Percentiles rank a stretch among this genome's conserved stretches.
phyloP scores from a whole-genome alignment of 2,797 vertebrate genomes.

The Cottoperca gobio region DNA sequence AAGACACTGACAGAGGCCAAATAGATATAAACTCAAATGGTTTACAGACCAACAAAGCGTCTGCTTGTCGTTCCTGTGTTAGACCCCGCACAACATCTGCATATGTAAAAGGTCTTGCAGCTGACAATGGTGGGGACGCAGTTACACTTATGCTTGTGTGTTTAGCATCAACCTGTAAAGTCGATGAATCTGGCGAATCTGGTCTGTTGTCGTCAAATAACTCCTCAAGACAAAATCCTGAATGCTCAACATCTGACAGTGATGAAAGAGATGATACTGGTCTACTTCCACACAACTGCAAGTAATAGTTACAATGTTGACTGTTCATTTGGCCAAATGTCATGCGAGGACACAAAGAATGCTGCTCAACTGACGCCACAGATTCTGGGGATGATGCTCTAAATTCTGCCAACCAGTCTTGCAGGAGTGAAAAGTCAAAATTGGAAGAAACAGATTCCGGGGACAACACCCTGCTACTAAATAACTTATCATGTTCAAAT shows the following conservation, averaged over 20 bases:
- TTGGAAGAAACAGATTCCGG: conserved; percentile 49
- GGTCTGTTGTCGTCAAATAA: conserved; percentile 6
- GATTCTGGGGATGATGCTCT: conserved; percentile 38
- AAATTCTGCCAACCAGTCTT: conserved; percentile 35
- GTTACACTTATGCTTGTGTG: too few species aligned
- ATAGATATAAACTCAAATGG: neutral
- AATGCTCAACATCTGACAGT: conserved; percentile 26
- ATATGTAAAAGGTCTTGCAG: neutral
- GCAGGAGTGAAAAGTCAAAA: conserved; percentile 17
- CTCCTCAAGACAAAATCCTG: neutral
- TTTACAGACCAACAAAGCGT: neutral
- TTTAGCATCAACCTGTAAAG: neutral
- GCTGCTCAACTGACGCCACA: neutral
- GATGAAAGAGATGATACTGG: conserved; percentile 14
- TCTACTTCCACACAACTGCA: conserved; percentile 5
- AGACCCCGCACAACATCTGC: conserved; percentile 8
- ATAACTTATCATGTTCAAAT: conserved; percentile 22
- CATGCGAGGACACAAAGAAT: rapidly evolving
- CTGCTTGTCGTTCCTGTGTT: neutral
- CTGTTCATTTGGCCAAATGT: neutral
- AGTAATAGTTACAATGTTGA: conserved; percentile 17
- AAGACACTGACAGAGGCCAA: neutral
- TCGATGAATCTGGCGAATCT: conserved; percentile 22
- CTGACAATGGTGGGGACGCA: neutral
- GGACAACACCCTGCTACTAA: conserved; percentile 23